phyloP scores from a whole-genome alignment of 92 coral and sea anemone species.

The Diadumene lineata region DNA sequence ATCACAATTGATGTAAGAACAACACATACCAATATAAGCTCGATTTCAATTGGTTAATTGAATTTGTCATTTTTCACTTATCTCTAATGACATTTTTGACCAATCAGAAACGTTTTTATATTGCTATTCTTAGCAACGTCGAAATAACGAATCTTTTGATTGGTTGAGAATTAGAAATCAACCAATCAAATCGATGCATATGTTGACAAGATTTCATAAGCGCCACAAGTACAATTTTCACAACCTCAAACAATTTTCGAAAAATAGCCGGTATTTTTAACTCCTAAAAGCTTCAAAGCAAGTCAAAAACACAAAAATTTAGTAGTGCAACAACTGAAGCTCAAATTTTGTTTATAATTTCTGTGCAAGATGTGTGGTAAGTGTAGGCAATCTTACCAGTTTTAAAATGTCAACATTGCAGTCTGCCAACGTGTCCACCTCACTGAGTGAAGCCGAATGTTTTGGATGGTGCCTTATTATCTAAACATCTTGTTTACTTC shows the following conservation, averaged over 20 bases:
- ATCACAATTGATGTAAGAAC: slow-evolving; percentile 11
- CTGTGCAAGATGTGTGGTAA: slow-evolving; percentile 71
- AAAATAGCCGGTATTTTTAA: neutral
- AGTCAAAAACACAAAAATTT: neutral
- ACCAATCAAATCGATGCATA: slow-evolving; percentile 42
- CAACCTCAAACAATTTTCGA: neutral
- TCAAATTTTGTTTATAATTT: neutral
- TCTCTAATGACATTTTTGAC: slow-evolving; percentile 4
- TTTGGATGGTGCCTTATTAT: slow-evolving; percentile 12
- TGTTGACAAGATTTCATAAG: slow-evolving; percentile 2
- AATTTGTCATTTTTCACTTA: slow-evolving; percentile 11
- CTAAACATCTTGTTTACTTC: neutral
- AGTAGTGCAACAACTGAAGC: neutral
- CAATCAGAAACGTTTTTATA: slow-evolving; percentile 20
- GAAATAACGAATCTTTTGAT: slow-evolving; percentile 3
- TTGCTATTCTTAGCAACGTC: neutral
- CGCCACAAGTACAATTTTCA: slow-evolving; percentile 15
- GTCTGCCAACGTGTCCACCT: slow-evolving; percentile 35
- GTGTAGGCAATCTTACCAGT: slow-evolving; percentile 23
- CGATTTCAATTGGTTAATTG: slow-evolving; percentile 21
- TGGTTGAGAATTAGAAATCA: slow-evolving; percentile 5
- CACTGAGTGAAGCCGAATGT: neutral
- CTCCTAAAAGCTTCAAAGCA: neutral
- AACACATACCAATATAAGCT: neutral
- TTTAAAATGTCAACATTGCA: neutral